A percentile compares a stretch with the other conserved stretches of the same genome.
Evolutionary conservation across 37 sponge, comb jelly and placozoan species (phyloP).

Genomic region (Spongia lamella): DNA sequence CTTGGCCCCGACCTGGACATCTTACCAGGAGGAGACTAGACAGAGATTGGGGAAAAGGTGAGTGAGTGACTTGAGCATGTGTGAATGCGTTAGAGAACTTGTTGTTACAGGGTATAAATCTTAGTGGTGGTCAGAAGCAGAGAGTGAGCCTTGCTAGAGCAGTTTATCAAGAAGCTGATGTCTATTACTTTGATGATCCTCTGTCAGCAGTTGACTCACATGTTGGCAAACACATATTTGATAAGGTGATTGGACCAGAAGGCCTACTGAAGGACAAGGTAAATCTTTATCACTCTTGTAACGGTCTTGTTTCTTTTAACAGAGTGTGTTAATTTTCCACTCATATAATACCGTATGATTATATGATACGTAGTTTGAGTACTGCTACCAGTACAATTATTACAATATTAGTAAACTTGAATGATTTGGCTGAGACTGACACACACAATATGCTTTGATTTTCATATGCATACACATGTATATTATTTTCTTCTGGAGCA

Average conservation of each 20-base stretch:
- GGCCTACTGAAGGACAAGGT: constrained; percentile 93
- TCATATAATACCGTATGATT: no score
- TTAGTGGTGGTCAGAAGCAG: constrained; percentile 99
- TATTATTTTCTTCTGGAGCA: no score
- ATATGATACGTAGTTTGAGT: no score
- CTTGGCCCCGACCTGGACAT: constrained; percentile 91
- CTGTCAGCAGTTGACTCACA: constrained; percentile 97
- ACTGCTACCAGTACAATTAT: no score
- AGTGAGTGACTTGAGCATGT: no score
- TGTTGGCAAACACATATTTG: constrained; percentile 98
- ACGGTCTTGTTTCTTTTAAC: no score
- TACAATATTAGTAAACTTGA: no score
- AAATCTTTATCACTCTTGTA: background rate
- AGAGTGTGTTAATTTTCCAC: no score
- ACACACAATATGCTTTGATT: no score
- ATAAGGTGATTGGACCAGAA: constrained; percentile 94
- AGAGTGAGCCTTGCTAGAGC: constrained; percentile 96
- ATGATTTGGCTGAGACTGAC: no score
- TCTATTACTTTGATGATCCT: constrained; percentile 95
- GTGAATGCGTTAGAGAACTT: no score
- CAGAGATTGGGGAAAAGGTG: constrained; percentile 99
- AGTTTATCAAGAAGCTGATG: constrained; percentile 91
- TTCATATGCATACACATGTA: no score
- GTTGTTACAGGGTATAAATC: constrained; percentile 86
- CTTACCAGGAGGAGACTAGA: constrained; percentile 92